Evolutionary conservation across 1,140 invertebrate species (phyloP).

Genomic region (Belonocnema kinseyi): DNA sequence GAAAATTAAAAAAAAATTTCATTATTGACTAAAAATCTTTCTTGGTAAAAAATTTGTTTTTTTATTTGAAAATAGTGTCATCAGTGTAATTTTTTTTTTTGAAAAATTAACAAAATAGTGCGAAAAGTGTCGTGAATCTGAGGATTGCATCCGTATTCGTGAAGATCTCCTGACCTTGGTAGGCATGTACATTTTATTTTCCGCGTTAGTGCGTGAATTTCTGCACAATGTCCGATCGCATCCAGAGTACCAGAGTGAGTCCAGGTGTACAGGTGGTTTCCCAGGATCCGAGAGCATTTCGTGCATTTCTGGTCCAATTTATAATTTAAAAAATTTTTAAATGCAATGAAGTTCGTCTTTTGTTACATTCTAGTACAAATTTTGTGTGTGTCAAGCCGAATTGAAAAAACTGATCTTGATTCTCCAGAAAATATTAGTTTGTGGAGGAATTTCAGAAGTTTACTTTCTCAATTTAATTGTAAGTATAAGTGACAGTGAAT

Average conservation of each 20-base stretch:
- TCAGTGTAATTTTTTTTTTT: no score
- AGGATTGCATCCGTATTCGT: no score
- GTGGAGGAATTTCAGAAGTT: not conserved
- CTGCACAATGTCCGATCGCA: not conserved
- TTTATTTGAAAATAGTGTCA: no score
- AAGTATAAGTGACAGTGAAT: not conserved
- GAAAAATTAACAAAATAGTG: no score
- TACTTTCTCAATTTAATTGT: not conserved
- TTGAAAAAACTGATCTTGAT: not conserved
- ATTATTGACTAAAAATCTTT: no score
- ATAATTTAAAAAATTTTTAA: not conserved
- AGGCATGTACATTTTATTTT: slow-evolving; percentile 8
- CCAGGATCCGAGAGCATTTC: not conserved
- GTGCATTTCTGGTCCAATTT: not conserved
- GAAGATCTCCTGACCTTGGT: not conserved
- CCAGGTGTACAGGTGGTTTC: not conserved
- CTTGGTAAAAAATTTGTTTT: no score
- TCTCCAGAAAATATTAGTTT: not conserved
- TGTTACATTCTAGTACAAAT: not conserved
- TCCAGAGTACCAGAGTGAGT: slow-evolving; percentile 9
- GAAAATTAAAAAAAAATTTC: no score
- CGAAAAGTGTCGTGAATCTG: no score
- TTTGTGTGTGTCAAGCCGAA: not conserved
- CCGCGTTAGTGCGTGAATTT: not conserved
- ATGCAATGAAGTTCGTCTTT: slow-evolving; percentile 5